Evolutionary conservation across 2,113 vertebrate species (phyloP).

Genomic region (Rousettus leschenaultii): DNA sequence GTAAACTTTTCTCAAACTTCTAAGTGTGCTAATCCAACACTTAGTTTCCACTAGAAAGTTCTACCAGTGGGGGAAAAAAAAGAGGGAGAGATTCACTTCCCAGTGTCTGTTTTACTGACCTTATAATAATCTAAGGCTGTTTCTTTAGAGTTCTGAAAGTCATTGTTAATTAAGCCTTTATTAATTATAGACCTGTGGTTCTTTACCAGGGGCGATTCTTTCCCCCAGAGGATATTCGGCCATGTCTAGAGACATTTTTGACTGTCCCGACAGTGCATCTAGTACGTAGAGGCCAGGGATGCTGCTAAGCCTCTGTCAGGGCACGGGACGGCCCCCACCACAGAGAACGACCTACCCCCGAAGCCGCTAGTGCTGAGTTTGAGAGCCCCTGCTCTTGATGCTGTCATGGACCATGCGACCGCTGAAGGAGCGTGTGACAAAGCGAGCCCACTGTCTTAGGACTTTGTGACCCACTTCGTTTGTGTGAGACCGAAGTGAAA

Average conservation of each 20-base stretch:
- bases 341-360: fast-evolving
- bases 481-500: not conserved
- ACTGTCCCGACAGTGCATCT: not conserved
- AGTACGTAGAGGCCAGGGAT: not conserved
- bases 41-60: not conserved
- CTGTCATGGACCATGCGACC: fast-evolving
- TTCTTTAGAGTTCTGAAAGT: not conserved
- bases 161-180: not conserved
- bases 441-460: fast-evolving
- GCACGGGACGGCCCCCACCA: fast-evolving
- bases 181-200: not conserved
- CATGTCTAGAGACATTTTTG: not conserved
- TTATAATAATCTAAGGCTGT: not conserved
- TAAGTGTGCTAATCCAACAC: not conserved
- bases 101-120: not conserved
- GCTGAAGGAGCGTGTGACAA: fast-evolving
- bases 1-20: not conserved
- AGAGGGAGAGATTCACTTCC: not conserved
- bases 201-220: not conserved
- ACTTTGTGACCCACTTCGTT: fast-evolving
- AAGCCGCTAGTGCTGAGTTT: fast-evolving
- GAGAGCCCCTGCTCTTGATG: fast-evolving
- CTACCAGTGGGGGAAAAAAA: not conserved
- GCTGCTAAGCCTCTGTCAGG: fast-evolving
- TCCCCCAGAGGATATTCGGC: not conserved